Conservation (phyloP, 2,797 vertebrate species). For the Margarornis squamiger region DNA sequence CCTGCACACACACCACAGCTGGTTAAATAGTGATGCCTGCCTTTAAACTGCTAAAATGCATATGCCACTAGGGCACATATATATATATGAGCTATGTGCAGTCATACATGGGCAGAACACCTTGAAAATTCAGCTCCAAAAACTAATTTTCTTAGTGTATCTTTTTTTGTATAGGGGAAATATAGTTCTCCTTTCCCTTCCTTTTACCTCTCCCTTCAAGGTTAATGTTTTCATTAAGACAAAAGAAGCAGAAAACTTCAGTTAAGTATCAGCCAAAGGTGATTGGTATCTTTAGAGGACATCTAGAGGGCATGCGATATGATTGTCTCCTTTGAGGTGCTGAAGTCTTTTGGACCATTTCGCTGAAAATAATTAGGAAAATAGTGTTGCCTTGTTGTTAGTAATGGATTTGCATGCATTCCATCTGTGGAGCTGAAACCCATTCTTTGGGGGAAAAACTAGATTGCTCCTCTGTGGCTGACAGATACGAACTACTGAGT, state of each 20-base stretch:
- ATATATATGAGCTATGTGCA: background rate
- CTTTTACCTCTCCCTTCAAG: slow-evolving; percentile 18
- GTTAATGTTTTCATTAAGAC: slow-evolving; percentile 48
- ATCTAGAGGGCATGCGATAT: slow-evolving; percentile 6
- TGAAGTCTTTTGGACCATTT: slow-evolving; percentile 12
- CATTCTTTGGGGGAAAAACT: background rate
- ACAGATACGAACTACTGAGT: background rate
- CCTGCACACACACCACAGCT: background rate
- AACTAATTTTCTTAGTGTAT: background rate
- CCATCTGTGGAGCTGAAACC: background rate
- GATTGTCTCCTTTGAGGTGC: slow-evolving; percentile 16
- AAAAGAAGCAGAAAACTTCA: slow-evolving; percentile 35
- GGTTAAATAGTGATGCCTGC: background rate
- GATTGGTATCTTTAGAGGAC: slow-evolving; percentile 21
- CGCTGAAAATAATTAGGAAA: background rate
- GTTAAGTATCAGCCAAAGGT: background rate
- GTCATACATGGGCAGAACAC: background rate
- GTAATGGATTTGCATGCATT: background rate
- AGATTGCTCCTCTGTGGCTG: background rate
- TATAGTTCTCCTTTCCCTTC: background rate
- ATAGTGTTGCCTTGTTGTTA: background rate
- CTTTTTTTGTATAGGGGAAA: background rate
- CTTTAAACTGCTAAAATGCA: background rate
- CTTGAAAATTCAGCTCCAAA: slow-evolving; percentile 5
- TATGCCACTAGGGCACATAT: background rate